phyloP scores from a whole-genome alignment of 1,140 invertebrate species.

The Pseudobourletiella spinata region DNA sequence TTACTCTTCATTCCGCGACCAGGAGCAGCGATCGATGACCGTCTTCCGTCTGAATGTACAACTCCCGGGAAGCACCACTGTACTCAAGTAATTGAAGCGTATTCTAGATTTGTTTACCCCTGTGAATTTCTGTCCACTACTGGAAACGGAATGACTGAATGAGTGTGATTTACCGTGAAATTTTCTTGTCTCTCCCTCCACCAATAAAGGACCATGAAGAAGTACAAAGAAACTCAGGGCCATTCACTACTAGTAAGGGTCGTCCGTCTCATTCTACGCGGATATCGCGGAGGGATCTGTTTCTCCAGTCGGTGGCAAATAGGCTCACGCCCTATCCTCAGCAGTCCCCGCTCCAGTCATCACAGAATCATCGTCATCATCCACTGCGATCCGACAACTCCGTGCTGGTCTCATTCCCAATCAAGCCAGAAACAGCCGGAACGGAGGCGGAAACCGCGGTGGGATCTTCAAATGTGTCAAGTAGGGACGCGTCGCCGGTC shows the following conservation, averaged over 20 bases:
- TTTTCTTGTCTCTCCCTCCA: too few species aligned
- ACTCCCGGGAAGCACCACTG: slow-evolving; percentile 24
- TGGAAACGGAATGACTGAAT: too few species aligned
- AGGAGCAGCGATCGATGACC: slow-evolving; percentile 12
- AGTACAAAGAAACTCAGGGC: slow-evolving; percentile 3
- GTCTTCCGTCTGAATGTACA: slow-evolving; percentile 18
- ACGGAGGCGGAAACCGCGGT: neutral
- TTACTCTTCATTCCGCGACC: slow-evolving; percentile 38
- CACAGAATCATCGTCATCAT: neutral
- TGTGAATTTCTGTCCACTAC: too few species aligned
- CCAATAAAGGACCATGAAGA: slow-evolving; percentile 4
- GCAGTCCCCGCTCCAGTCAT: neutral
- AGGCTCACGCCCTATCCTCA: slow-evolving; percentile 13
- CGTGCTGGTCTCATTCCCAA: neutral
- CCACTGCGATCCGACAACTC: neutral
- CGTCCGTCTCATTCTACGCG: slow-evolving; percentile 9
- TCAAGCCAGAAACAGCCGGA: neutral
- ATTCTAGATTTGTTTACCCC: too few species aligned
- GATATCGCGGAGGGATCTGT: slow-evolving; percentile 22
- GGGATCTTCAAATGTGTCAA: neutral
- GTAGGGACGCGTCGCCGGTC: slow-evolving; percentile 15
- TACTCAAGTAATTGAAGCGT: slow-evolving; percentile 20
- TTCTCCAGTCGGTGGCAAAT: slow-evolving; percentile 23
- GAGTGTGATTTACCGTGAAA: too few species aligned
- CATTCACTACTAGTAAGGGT: slow-evolving; percentile 1